Conservation (phyloP, 2,888 invertebrate species). For the Aethes cnicana region DNA sequence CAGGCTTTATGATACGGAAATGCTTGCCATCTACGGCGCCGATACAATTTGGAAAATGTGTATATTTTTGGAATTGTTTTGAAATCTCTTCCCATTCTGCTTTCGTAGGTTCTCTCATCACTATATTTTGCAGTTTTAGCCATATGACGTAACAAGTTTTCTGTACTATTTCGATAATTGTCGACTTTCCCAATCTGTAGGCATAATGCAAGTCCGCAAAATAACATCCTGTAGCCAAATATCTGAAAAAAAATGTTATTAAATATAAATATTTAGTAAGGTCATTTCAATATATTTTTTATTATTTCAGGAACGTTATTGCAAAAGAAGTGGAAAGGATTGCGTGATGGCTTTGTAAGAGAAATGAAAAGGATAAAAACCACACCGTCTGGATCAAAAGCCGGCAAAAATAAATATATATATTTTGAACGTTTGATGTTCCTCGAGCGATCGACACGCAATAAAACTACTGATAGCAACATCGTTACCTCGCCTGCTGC, state of each 20-base stretch:
- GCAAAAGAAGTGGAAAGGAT: constrained; percentile 34
- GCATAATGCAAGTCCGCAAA: constrained; percentile 16
- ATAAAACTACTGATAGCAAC: constrained; percentile 33
- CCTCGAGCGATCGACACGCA: constrained; percentile 27
- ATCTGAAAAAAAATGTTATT: constrained; percentile 11
- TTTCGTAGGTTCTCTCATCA: constrained; percentile 14
- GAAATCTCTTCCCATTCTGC: constrained; percentile 1
- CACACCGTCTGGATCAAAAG: constrained; percentile 32
- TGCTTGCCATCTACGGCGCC: no score
- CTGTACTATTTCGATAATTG: constrained; percentile 7
- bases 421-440: constrained; percentile 34
- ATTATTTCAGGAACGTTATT: constrained; percentile 27
- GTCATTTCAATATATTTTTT: constrained; percentile 10
- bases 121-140: constrained; percentile 6
- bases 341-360: constrained; percentile 31
- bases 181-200: constrained; percentile 11
- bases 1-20: constrained; percentile 19
- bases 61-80: constrained; percentile 14
- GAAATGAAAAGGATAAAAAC: constrained; percentile 33
- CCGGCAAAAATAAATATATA: constrained; percentile 27
- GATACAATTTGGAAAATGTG: no score
- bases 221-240: constrained; percentile 7
- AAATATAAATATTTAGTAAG: no score
- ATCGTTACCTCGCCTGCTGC: constrained; percentile 28
- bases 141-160: constrained; percentile 7